Evolutionary conservation across 2,797 vertebrate genomes (phyloP), one percentile per base, ranked within the genome.

Genomic region (Synaphobranchus kaupii): DNA sequence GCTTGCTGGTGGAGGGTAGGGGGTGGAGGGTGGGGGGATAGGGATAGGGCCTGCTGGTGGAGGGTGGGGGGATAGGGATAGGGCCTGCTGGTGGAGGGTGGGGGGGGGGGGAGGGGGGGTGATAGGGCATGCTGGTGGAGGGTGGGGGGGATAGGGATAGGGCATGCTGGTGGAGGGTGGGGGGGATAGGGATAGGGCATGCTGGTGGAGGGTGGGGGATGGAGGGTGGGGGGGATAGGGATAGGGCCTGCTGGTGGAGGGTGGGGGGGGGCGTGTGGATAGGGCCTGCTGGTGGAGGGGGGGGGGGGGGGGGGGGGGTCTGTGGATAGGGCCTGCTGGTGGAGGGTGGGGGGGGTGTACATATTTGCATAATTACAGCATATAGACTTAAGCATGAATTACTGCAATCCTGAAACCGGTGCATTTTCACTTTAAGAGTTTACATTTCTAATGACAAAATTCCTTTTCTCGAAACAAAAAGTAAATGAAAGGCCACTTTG

Each of bases 161-260:
- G n/a, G 63, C n/a, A 9, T 66, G 39, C 39, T 39, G 39, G 39
- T 39, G 39, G 0, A 2, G 39, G 39, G 39, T n/a, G 39, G 39
- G n/a, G 25, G 8, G n/a, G 60, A 3, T 66, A 22, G 15, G 17
- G 56, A 58, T 58, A 22, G 17, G 12, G 20, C 39, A 2, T 60
- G 15, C 13, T 60, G 58, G 20, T 39, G 39, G 0, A 2, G 39
- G 39, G 39, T 39, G 39, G 39, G 0, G 39, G 39, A 2, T 60
- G 58, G 58, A 50, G 50, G 50, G 9, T 50, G 50, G 0, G 9
- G 5, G 50, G 1, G n/a, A n/a, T 50, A 4, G 9, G 50, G 56
- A 76, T 48, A 66, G 87, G 84, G 86, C 88, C 87, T 85, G 90
- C 12, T 71, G 0, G n/a, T 15, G 5, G 10, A 10, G n/a, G 28